Base-by-base conservation (phyloP, 2,888 invertebrate species). In the Balanococcus diminutus region DNA sequence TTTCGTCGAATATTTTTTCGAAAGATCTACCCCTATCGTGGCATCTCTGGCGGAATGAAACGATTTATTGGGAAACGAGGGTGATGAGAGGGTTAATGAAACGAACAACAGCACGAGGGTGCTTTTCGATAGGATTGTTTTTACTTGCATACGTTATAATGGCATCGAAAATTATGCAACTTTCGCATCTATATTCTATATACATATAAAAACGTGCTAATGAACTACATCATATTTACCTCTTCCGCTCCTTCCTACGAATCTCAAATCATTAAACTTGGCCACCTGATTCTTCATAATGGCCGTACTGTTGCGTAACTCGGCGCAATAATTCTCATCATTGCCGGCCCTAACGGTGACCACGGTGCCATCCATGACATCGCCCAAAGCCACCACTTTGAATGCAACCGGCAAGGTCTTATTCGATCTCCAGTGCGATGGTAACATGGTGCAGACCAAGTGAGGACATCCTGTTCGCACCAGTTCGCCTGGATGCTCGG, bases 231-330 rank as follows among this genome's bases (percentile, higher is more conserved):
- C n/a, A 19, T 56, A 28, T 28, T 75, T 90, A 98, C 98, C 98
- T 93, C 98, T 92, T 85, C 98, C 98, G 90, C 98, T 98, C 89
- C 98, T 93, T 81, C 98, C 98, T 88, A 99, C 97, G 91, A 99
- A 99, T 90, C 98, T 93, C 87, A 99, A 92, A 92, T 99, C 98
- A 90, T 97, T 98, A 91, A 99, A 99, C 92, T 97, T 97, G 85
- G 98, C 98, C 88, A 98, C 96, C 90, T 98, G 97, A 90, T 98
- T 97, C 91, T 97, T 97, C 96, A 98, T 96, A 87, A 97, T 95
- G 0, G 98, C 97, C 19, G 96, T 95, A 89, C 94, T 95, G 91
- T 99, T 99, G 89, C 97, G 92, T 88, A 98, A 91, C 90, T 99
- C 98, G 2, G 97, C 98, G 89, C 96, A 96, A 90, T 94, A 97